Conservation (phyloP, 2,113 vertebrate species). For the Megaceryle torquata region DNA sequence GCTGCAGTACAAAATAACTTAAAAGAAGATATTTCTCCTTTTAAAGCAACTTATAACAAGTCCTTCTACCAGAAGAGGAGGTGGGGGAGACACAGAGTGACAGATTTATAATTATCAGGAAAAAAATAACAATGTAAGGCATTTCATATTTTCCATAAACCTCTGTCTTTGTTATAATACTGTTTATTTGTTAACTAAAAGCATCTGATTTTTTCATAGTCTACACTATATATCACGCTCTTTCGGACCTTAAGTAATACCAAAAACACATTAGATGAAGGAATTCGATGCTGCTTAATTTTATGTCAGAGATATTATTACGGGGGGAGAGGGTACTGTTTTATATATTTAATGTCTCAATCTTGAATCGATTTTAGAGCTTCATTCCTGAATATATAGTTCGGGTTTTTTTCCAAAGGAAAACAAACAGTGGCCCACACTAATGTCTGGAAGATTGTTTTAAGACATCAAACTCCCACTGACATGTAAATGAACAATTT, state of each 20-base stretch:
- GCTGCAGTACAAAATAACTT: neutral
- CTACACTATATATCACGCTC: neutral
- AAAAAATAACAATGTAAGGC: neutral
- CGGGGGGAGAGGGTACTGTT: neutral
- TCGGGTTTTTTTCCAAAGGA: neutral
- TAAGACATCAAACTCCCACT: neutral
- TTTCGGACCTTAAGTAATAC: neutral
- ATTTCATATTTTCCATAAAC: neutral
- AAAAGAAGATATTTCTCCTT: neutral
- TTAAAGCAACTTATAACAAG: neutral
- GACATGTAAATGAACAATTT: conserved; percentile 11
- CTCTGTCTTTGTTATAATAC: neutral
- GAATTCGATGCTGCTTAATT: neutral
- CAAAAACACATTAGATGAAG: neutral
- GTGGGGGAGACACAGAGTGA: neutral
- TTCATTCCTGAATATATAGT: neutral
- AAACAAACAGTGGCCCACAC: neutral
- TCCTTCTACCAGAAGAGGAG: neutral
- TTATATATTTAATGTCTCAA: neutral
- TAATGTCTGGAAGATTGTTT: neutral
- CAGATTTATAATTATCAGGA: neutral
- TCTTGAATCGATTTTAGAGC: neutral
- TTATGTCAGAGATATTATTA: neutral
- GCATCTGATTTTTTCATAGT: neutral
- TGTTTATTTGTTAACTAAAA: neutral